Evolutionary conservation across 2,888 invertebrate genomes (phyloP).

Genomic region (Zelleria hepariella): DNA sequence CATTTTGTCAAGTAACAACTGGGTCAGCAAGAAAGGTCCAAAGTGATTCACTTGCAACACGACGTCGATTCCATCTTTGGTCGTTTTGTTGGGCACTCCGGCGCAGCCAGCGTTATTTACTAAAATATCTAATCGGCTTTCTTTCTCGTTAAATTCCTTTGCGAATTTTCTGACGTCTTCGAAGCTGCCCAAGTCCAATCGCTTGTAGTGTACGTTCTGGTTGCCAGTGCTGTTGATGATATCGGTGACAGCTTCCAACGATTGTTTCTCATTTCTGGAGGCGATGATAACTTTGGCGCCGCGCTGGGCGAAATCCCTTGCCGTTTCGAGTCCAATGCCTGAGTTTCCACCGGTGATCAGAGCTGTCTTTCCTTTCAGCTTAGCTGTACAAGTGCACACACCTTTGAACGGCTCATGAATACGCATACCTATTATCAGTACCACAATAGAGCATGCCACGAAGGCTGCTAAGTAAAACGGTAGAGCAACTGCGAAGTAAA

Average conservation of each 20-base stretch:
- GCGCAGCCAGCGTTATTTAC: slow-evolving; percentile 75
- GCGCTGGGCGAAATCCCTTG: slow-evolving; percentile 76
- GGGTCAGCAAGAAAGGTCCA: slow-evolving; percentile 80
- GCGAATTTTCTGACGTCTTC: slow-evolving; percentile 73
- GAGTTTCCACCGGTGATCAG: slow-evolving; percentile 87
- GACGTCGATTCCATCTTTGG: slow-evolving; percentile 74
- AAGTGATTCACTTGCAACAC: slow-evolving; percentile 79
- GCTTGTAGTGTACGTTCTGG: slow-evolving; percentile 73
- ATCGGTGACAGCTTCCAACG: slow-evolving; percentile 77
- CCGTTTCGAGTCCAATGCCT: slow-evolving; percentile 86
- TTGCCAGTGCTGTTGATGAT: slow-evolving; percentile 80
- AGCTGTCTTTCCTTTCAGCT: slow-evolving; percentile 70
- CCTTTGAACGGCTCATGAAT: slow-evolving; percentile 27
- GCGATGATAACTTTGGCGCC: slow-evolving; percentile 82
- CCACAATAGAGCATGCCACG: slow-evolving; percentile 11
- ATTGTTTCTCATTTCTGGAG: slow-evolving; percentile 79
- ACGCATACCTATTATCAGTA: slow-evolving; percentile 16
- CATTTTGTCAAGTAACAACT: slow-evolving; percentile 69
- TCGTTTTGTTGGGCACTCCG: slow-evolving; percentile 37
- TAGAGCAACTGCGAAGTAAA: neutral
- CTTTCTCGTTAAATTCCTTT: slow-evolving; percentile 63
- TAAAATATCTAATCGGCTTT: slow-evolving; percentile 70
- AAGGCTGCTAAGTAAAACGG: neutral
- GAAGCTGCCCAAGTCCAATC: slow-evolving; percentile 64
- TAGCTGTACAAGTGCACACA: slow-evolving; percentile 35